These are phyloP conservation scores for Acanthiza pusilla DNA, from an alignment of 2,797 vertebrate genomes.

Conservation along the genomic window DNA sequence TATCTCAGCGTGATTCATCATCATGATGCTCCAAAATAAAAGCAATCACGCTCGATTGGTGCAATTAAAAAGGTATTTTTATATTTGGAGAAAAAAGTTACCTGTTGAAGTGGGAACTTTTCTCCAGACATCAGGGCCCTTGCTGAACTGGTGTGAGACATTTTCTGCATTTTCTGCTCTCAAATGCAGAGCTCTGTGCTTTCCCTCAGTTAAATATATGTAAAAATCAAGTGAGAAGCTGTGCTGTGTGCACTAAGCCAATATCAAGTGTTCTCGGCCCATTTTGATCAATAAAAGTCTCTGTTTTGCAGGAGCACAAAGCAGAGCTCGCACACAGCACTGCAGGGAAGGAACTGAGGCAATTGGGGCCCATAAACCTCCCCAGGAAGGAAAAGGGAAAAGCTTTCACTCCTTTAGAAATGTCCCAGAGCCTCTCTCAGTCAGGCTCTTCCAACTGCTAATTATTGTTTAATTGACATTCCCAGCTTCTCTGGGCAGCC, in stretches of 20 bases:
- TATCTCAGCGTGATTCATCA: slow-evolving; percentile 28
- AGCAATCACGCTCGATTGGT: slow-evolving; percentile 30
- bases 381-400: neutral
- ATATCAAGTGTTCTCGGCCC: neutral
- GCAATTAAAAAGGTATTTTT: slow-evolving; percentile 57
- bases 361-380: neutral
- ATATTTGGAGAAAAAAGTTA: neutral
- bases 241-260: neutral
- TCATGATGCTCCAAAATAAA: slow-evolving; percentile 55
- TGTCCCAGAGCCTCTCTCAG: neutral
- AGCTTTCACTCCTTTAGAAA: neutral
- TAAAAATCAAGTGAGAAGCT: neutral
- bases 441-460: neutral
- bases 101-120: slow-evolving; percentile 1
- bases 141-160: neutral
- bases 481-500: too few species aligned
- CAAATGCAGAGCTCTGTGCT: neutral
- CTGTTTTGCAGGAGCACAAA: neutral
- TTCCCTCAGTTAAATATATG: neutral
- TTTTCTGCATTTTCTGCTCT: neutral
- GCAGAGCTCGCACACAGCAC: neutral
- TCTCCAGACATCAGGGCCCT: neutral
- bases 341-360: neutral
- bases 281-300: neutral
- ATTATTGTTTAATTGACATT: too few species aligned